Conservation (phyloP, 2,888 invertebrate genomes). For the Eurytoma adleriae region DNA sequence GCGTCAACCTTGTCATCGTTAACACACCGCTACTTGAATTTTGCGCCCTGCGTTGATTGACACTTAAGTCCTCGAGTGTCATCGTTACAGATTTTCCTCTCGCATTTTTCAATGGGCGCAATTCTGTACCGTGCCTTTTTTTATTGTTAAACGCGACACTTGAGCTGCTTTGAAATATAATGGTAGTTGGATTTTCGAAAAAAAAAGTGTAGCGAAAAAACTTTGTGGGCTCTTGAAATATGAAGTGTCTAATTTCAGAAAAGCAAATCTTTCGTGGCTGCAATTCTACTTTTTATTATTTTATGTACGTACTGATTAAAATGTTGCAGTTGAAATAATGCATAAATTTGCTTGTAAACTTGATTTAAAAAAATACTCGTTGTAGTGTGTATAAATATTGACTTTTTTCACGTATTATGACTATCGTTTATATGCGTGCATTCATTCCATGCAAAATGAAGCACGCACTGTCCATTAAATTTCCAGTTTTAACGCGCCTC, state of each 20-base stretch:
- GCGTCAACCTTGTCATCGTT: constrained; percentile 14
- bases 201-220: no score
- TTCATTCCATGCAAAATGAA: constrained; percentile 27
- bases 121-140: not conserved
- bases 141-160: no score
- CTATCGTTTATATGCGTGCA: not conserved
- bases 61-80: constrained; percentile 21
- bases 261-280: no score
- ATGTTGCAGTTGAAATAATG: no score
- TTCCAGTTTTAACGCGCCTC: constrained; percentile 23
- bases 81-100: constrained; percentile 1
- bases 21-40: constrained; percentile 21
- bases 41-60: constrained; percentile 29
- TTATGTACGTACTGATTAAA: no score
- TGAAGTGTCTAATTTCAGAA: no score
- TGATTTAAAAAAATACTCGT: not conserved
- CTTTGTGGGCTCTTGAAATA: no score
- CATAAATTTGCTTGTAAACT: not conserved
- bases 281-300: no score
- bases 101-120: not conserved
- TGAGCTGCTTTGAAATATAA: no score
- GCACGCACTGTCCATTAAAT: constrained; percentile 24
- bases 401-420: not conserved
- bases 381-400: constrained; percentile 8
- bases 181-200: no score